Conservation (phyloP, 2,888 invertebrate species). For the Caenorhabditis panamensis region DNA sequence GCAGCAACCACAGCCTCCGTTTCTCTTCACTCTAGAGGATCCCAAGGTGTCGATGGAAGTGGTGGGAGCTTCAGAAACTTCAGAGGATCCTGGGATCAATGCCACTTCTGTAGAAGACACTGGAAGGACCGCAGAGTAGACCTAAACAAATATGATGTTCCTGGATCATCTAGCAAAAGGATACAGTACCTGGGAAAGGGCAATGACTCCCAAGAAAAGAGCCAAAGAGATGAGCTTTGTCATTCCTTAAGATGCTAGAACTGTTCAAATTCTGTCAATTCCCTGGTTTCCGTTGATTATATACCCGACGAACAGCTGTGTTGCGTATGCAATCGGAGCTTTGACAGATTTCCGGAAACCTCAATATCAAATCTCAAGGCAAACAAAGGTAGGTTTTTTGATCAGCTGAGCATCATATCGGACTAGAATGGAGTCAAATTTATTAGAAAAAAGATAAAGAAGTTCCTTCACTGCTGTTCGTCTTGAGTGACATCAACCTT, state of each 20-base stretch:
- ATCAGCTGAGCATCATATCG: no score
- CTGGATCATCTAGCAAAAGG: neutral
- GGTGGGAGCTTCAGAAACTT: conserved; percentile 20
- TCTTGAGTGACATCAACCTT: conserved; percentile 33
- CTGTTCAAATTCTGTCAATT: neutral
- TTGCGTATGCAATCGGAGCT: neutral
- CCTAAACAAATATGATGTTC: neutral
- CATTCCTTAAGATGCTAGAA: neutral
- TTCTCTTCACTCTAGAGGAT: conserved; percentile 56
- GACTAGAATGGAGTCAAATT: no score
- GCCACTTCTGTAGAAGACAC: conserved; percentile 46
- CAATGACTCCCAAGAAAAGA: neutral
- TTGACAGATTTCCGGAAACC: neutral
- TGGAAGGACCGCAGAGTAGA: conserved; percentile 50
- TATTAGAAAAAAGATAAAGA: no score
- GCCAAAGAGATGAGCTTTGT: neutral
- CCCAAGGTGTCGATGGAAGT: conserved; percentile 55
- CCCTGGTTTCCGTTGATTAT: neutral
- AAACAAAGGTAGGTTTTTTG: no score
- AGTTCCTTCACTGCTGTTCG: neutral
- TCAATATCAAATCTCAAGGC: no score
- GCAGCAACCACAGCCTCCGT: conserved; percentile 57
- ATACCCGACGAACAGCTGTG: neutral
- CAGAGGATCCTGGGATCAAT: conserved; percentile 12
- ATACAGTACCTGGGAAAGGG: conserved; percentile 1